A percentile compares a stretch with the other conserved stretches of the same genome.
Conservation (phyloP, 2,888 invertebrate genomes). For the Andrena camellia region DNA sequence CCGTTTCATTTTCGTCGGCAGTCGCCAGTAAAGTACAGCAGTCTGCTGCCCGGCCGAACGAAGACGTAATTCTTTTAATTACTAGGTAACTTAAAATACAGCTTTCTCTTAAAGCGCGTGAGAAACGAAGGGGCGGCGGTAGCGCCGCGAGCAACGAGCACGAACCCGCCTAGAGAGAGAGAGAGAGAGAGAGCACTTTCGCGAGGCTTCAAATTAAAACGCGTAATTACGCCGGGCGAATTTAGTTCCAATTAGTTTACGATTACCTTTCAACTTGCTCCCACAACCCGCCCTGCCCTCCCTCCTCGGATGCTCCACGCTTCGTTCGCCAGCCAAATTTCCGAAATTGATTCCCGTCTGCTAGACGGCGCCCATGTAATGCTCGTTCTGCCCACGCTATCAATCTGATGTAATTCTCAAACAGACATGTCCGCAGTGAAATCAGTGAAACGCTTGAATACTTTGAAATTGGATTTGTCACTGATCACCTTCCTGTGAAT, state of each 20-base stretch:
- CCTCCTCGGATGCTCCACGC: constrained; percentile 26
- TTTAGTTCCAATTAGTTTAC: constrained; percentile 81
- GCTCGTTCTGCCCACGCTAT: background rate
- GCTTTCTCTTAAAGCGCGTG: constrained; percentile 62
- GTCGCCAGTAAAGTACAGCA: background rate
- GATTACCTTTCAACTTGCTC: constrained; percentile 73
- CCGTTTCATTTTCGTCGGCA: constrained; percentile 22
- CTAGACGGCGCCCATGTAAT: constrained; percentile 8
- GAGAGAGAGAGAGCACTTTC: constrained; percentile 56
- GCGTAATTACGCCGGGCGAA: constrained; percentile 76
- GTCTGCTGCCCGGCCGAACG: constrained; percentile 57
- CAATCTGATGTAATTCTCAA: constrained; percentile 20
- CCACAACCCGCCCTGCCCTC: constrained; percentile 47
- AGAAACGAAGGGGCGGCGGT: constrained; percentile 52
- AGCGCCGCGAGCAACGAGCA: constrained; percentile 30
- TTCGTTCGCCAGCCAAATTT: constrained; percentile 53
- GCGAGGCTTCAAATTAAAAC: constrained; percentile 79
- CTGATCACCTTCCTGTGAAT: background rate
- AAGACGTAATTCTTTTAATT: constrained; percentile 82
- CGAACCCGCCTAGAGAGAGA: constrained; percentile 13
- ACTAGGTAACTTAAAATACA: constrained; percentile 72
- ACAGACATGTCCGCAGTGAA: background rate
- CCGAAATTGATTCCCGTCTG: constrained; percentile 64
- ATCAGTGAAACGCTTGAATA: background rate
- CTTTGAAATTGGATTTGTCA: background rate